Conservation (phyloP, 2,113 vertebrate genomes). For the Tychaedon coryphoeus region DNA sequence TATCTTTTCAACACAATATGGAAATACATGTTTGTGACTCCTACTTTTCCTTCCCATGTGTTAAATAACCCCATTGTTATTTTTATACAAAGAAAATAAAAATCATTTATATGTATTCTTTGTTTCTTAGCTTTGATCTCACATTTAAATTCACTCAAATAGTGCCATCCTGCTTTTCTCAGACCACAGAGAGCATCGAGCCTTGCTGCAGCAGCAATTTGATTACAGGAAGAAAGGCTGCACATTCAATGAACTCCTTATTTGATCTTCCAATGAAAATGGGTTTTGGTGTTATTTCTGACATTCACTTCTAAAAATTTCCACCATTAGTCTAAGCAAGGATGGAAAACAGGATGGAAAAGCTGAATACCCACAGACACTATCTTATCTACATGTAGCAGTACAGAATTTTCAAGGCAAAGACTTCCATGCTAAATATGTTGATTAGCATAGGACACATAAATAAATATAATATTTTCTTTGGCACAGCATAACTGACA, state of each 20-base stretch:
- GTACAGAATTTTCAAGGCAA: neutral
- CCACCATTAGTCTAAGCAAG: neutral
- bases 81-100: neutral
- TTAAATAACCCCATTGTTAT: neutral
- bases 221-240: constrained; percentile 10
- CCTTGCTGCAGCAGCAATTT: neutral
- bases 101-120: neutral
- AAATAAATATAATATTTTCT: neutral
- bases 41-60: neutral
- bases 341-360: neutral
- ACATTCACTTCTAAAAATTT: neutral
- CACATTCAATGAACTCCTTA: neutral
- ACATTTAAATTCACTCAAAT: constrained; percentile 26
- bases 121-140: constrained; percentile 45
- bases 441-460: neutral
- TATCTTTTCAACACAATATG: neutral
- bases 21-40: neutral
- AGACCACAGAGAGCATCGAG: neutral
- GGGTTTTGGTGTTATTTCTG: constrained; percentile 35
- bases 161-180: constrained; percentile 1
- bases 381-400: neutral
- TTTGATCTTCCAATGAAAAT: constrained; percentile 45
- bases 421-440: neutral
- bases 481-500: neutral
- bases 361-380: neutral